Conservation (phyloP, 2,888 invertebrate species). For the Drosophila picticornis region DNA sequence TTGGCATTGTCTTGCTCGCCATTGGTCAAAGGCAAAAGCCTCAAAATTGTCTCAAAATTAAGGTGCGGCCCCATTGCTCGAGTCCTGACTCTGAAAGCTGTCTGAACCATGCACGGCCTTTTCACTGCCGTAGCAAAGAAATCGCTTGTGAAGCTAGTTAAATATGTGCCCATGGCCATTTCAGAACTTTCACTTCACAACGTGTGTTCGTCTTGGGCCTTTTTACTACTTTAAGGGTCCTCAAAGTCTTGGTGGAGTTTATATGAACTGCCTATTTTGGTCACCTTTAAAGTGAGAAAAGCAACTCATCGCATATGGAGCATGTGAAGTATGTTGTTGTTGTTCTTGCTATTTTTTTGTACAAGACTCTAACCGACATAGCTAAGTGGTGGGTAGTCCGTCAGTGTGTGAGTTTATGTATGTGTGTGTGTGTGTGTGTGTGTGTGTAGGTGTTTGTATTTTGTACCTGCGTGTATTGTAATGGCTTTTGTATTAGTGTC, state of each 20-base stretch:
- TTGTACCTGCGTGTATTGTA: conserved; percentile 71
- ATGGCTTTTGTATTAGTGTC: conserved; percentile 79
- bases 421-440: conserved; percentile 37
- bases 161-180: conserved; percentile 75
- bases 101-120: conserved; percentile 34
- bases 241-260: conserved; percentile 8
- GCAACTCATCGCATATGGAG: conserved; percentile 50
- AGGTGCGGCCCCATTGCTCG: conserved; percentile 59
- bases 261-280: conserved; percentile 53
- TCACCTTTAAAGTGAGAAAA: conserved; percentile 63
- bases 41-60: conserved; percentile 66
- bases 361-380: conserved; percentile 32
- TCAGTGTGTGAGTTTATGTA: conserved; percentile 18
- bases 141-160: conserved; percentile 72
- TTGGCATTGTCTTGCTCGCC: conserved; percentile 54
- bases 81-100: conserved; percentile 35
- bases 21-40: conserved; percentile 49
- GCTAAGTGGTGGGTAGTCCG: conserved; percentile 33
- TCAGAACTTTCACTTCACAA: conserved; percentile 54
- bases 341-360: conserved; percentile 29
- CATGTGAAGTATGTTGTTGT: conserved; percentile 31
- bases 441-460: conserved; percentile 40
- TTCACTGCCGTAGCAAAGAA: conserved; percentile 36
- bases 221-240: conserved; percentile 47
- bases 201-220: not conserved